A percentile compares a stretch with the other conserved stretches of the same genome.
Conservation (phyloP, 2,797 vertebrate genomes). For the Poeciliopsis turneri region DNA sequence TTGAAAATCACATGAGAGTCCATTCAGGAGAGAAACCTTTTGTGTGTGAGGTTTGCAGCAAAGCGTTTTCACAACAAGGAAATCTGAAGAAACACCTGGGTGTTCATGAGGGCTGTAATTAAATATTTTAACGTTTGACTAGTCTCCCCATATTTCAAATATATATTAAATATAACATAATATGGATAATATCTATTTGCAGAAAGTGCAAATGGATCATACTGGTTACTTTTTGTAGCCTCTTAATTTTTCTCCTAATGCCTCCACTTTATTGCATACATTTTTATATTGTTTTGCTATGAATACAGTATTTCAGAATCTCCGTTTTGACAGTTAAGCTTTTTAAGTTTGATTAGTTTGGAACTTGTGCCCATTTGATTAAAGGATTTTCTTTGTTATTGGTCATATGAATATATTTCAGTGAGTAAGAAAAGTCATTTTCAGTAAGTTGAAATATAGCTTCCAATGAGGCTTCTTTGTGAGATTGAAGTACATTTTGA, state of each 20-base stretch:
- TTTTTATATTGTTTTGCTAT: too few relatives aligned
- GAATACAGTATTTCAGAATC: neutral
- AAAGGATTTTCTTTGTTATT: neutral
- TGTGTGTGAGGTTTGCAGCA: neutral
- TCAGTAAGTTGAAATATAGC: neutral
- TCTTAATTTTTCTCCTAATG: neutral
- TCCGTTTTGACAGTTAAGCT: neutral
- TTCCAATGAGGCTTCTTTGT: neutral
- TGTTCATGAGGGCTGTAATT: neutral
- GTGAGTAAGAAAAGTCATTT: neutral
- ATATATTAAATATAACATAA: too few relatives aligned
- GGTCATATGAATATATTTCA: neutral
- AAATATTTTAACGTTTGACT: neutral
- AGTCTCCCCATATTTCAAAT: too few relatives aligned
- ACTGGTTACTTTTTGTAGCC: neutral
- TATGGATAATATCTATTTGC: neutral
- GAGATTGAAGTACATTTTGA: neutral
- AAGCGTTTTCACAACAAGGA: neutral
- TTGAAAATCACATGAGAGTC: slow-evolving; percentile 5
- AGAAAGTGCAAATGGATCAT: too few relatives aligned
- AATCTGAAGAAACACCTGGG: slow-evolving; percentile 7
- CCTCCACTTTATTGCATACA: neutral
- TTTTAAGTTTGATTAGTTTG: neutral
- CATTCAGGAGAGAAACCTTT: slow-evolving; percentile 7
- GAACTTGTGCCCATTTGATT: neutral